A percentile compares a stretch with the other conserved stretches of the same genome.
Conservation (phyloP, 2,888 invertebrate species). For the Macaria liturata region DNA sequence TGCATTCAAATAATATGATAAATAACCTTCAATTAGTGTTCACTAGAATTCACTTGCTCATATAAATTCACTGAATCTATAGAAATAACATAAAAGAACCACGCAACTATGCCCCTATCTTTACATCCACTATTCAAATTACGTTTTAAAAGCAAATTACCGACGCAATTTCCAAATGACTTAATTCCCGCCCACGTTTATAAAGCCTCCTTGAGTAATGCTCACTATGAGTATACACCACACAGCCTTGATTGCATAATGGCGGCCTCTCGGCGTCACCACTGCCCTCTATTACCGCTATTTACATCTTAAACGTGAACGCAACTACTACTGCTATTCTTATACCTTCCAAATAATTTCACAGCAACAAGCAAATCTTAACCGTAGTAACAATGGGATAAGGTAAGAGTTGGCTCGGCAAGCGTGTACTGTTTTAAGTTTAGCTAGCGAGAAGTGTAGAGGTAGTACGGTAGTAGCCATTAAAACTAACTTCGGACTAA, state of each 20-base stretch:
- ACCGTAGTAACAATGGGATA: constrained; percentile 29
- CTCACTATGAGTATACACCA: constrained; percentile 1
- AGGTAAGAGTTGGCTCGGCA: constrained; percentile 30
- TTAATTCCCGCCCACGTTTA: no score
- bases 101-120: no score
- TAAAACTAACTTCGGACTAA: constrained; percentile 57
- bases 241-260: constrained; percentile 28
- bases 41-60: no score
- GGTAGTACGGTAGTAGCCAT: constrained; percentile 40
- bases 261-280: constrained; percentile 25
- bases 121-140: no score
- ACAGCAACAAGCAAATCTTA: constrained; percentile 24
- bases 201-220: constrained; percentile 7
- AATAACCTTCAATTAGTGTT: no score
- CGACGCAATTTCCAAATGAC: no score
- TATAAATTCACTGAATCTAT: no score
- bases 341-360: constrained; percentile 33
- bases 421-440: constrained; percentile 31
- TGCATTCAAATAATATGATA: no score
- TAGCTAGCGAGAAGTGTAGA: constrained; percentile 38
- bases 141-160: no score
- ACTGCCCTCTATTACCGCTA: constrained; percentile 33
- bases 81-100: no score
- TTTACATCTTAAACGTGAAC: constrained; percentile 38
- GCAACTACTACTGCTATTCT: constrained; percentile 28